Evolutionary conservation across 2,113 vertebrate species (phyloP), one percentile per base, ranked within the genome.

Genomic region (Colius striatus): DNA sequence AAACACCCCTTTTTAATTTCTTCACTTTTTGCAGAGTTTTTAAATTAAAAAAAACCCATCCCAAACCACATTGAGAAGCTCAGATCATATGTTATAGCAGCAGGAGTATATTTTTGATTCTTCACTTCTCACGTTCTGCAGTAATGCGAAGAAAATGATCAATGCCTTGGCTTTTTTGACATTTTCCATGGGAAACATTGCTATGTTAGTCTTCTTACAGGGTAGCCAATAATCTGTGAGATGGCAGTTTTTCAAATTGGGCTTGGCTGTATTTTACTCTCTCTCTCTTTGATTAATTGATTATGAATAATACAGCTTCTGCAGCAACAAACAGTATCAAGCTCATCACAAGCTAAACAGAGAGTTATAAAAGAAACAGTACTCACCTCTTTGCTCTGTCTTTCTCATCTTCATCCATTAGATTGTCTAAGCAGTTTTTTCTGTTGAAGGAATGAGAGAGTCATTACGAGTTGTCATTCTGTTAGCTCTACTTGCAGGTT

Each of bases 331-430:
- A 94, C 48, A 87, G 11, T 60, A 93, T 75, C 78, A 94, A 74
- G 36, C 60, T 92, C 58, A 71, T 57, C 51, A 73, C 48, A 73
- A 84, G 88, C 51, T 63, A 83, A 87, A 87, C 45, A 66, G 36
- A 83, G 63, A 83, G 22, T 76, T 94, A 87, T 15, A 71, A 74
- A 84, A 87, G 65, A 70, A 92, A 91, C 94, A 66, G 47, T 20
- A 72, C 98, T 97, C 97, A 98, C 98, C 98, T 98, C 97, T 98
- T 98, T 96, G 98, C 98, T 81, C 97, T 98, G 96, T 98, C 98
- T 96, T 98, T 98, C 97, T 98, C 98, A 98, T 98, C 98, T 96
- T 98, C 98, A 98, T 98, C 98, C 98, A 98, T 98, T 96, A 98
- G 98, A 98, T 98, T 98, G 95, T 98, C 97, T 96, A 95, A 86